Base-by-base conservation (phyloP, 2,888 invertebrate species). In the Tenthredo livida region DNA sequence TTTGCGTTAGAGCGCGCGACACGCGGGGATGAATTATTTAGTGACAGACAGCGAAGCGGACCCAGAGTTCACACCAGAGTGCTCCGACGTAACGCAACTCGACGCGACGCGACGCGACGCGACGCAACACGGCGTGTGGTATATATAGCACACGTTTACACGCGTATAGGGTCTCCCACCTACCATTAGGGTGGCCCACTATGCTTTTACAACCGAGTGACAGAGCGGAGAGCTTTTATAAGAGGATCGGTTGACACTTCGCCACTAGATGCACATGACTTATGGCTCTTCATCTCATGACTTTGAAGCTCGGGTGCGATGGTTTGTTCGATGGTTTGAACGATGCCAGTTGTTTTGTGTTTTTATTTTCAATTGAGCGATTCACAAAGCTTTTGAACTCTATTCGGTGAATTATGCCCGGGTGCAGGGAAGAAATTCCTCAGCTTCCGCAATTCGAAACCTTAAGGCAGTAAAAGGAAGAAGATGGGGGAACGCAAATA, bases 21-120 rank as follows among this genome's bases (percentile, higher is more conserved):
- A 89, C 88, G 87, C 88, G 86, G 86, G 86, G 83, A 86, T 89
- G 89, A 89, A 89, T 89, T 88, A 89, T 89, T 89, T 89, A 89
- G 88, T 87, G 89, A 89, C 88, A 89, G 88, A 88, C 87, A 86
- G 83, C 17, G 29, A 83, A 83, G 67, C 83, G 83, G 47, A 47
- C 80, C 65, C 58, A 25, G 80, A 61, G 61, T 80, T 80, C 65
- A 80, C 80, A 65, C 80, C 80, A 61, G 61, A 61, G 50, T 77
- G 85, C 85, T 61, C 61, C 85, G 85, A 72, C 85, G 84, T 12
- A 47, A 54, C 58, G 78, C 54, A 54, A 37, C 58, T n/a, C 33
- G 37, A 29, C 78, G 77, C 85, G 85, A 72, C 85, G 29, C 29
- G 85, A 72, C 85, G 29, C 29, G 29, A 29, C 29, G 84, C 21